Percentiles rank a stretch among this genome's conserved stretches.
These are phyloP conservation scores for Cacoxenus indagator DNA, from an alignment of 2,888 invertebrate genomes.

Conservation along the genomic window DNA sequence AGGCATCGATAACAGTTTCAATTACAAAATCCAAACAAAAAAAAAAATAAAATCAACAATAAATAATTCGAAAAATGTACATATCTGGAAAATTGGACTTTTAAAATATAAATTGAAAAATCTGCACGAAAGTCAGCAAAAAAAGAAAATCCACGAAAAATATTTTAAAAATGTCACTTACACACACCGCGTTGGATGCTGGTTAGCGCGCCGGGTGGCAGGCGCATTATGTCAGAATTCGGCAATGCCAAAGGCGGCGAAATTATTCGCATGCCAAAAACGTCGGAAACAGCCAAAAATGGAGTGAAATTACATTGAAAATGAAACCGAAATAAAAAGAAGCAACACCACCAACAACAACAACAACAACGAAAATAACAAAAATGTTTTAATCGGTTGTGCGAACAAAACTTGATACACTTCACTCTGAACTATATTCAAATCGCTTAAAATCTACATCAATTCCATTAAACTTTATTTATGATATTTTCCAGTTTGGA, in stretches of 20 bases:
- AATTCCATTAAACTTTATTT: too few species aligned
- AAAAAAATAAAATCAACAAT: too few species aligned
- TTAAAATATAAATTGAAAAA: constrained; percentile 41
- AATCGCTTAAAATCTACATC: too few species aligned
- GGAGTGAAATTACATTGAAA: background rate
- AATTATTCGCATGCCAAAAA: background rate
- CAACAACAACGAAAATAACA: too few species aligned
- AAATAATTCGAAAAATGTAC: too few species aligned
- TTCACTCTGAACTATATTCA: too few species aligned
- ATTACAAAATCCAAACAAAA: constrained; percentile 48
- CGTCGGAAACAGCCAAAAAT: background rate
- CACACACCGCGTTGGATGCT: background rate
- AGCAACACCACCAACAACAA: background rate
- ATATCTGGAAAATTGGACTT: too few species aligned
- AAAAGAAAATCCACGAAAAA: background rate
- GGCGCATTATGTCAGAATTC: constrained; percentile 54
- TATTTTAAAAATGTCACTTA: background rate
- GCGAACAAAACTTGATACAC: too few species aligned
- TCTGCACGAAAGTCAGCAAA: constrained; percentile 9
- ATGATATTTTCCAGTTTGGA: too few species aligned
- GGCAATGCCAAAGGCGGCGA: constrained; percentile 4
- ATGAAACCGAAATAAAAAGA: background rate
- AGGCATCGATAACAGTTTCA: constrained; percentile 59
- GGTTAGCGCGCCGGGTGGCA: background rate
- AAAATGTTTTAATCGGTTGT: too few species aligned